phyloP scores from a whole-genome alignment of 2,888 invertebrate species.

The Caradrina kadenii region DNA sequence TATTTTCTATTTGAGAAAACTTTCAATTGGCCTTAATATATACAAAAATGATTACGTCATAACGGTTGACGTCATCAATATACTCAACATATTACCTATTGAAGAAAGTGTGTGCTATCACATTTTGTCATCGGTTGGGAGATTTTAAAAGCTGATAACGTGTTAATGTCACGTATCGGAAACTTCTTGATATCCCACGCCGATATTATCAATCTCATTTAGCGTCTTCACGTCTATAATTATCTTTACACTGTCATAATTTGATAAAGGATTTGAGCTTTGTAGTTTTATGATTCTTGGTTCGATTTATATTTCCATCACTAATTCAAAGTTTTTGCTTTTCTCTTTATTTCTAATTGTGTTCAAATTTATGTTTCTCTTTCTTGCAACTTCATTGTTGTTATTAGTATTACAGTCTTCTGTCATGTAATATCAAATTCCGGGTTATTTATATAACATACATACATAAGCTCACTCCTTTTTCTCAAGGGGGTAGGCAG shows the following conservation, averaged over 20 bases:
- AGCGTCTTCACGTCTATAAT: conserved; percentile 6
- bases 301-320: neutral
- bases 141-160: conserved; percentile 41
- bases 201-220: conserved; percentile 26
- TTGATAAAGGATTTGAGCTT: neutral
- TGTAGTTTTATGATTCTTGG: neutral
- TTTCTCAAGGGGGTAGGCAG: too few species aligned
- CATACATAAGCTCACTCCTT: too few species aligned
- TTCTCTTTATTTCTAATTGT: neutral
- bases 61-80: neutral
- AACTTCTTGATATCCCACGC: conserved; percentile 24
- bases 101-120: conserved; percentile 64
- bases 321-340: neutral
- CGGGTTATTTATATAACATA: too few species aligned
- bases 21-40: too few species aligned
- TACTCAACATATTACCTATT: conserved; percentile 7
- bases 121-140: conserved; percentile 49
- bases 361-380: too few species aligned
- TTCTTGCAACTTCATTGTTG: too few species aligned
- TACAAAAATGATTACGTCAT: too few species aligned
- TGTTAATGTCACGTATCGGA: conserved; percentile 26
- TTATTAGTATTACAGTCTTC: too few species aligned
- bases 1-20: too few species aligned
- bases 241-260: neutral
- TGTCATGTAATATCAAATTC: too few species aligned